Evolutionary conservation across 2,113 vertebrate species (phyloP).

Genomic region (Tachycineta bicolor): DNA sequence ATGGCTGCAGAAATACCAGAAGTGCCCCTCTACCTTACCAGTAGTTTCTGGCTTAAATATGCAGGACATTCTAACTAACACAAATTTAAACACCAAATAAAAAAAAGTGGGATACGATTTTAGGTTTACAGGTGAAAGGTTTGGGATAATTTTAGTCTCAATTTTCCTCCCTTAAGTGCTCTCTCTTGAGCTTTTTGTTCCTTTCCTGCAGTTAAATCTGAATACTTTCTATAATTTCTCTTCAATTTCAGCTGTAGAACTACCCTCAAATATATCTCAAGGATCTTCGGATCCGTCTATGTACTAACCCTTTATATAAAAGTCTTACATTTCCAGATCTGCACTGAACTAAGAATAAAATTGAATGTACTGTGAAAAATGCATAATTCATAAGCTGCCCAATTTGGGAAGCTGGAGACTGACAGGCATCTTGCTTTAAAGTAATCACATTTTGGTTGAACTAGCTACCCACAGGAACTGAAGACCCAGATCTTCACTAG

Average conservation of each 20-base stretch:
- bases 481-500: background rate
- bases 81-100: background rate
- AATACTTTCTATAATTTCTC: background rate
- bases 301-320: background rate
- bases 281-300: background rate
- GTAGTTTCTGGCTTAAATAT: background rate
- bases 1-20: fast-evolving
- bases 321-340: background rate
- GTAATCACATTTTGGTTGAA: background rate
- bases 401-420: background rate
- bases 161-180: background rate
- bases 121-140: background rate
- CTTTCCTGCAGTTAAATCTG: background rate
- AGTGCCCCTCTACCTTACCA: background rate
- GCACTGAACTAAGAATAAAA: background rate
- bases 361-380: background rate
- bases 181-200: background rate
- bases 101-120: background rate
- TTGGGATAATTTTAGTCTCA: background rate
- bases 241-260: background rate
- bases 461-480: background rate
- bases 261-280: background rate
- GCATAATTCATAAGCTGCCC: background rate
- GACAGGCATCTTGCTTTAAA: background rate
- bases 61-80: background rate